Percentiles rank a stretch among this genome's conserved stretches.
phyloP scores from a whole-genome alignment of 2,797 vertebrate species.

The Aquila chrysaetos region DNA sequence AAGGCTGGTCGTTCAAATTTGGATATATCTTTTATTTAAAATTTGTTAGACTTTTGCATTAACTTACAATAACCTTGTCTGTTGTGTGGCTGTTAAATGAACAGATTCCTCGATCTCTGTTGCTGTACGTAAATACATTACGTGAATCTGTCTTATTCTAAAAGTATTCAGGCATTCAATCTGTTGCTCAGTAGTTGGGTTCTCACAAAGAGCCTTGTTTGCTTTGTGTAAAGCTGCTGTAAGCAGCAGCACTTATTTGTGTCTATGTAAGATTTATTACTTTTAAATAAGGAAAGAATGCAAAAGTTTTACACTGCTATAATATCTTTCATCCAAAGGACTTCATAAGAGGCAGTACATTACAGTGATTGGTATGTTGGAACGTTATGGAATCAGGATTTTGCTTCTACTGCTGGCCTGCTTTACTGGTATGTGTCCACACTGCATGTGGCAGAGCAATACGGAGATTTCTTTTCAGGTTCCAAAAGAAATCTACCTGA shows the following conservation, averaged over 20 bases:
- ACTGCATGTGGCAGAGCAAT: not conserved
- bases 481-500: not conserved
- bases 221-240: not conserved
- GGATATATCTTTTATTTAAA: not conserved
- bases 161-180: not conserved
- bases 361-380: not conserved
- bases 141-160: not conserved
- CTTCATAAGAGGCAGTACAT: not conserved
- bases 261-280: not conserved
- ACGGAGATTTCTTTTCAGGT: not conserved
- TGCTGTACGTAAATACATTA: not conserved
- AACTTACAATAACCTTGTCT: not conserved
- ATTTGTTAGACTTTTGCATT: not conserved
- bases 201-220: not conserved
- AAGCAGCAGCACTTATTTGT: not conserved
- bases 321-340: not conserved
- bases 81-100: not conserved
- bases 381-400: not conserved
- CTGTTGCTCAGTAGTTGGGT: not conserved
- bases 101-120: not conserved
- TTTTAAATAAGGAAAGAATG: not conserved
- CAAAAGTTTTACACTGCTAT: not conserved
- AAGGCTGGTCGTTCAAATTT: not conserved
- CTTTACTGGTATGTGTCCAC: fast-evolving
- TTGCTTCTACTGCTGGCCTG: not conserved